Evolutionary conservation across 2,113 vertebrate genomes (phyloP), one percentile per base, ranked within the genome.

Genomic region (Anoplopoma fimbria): DNA sequence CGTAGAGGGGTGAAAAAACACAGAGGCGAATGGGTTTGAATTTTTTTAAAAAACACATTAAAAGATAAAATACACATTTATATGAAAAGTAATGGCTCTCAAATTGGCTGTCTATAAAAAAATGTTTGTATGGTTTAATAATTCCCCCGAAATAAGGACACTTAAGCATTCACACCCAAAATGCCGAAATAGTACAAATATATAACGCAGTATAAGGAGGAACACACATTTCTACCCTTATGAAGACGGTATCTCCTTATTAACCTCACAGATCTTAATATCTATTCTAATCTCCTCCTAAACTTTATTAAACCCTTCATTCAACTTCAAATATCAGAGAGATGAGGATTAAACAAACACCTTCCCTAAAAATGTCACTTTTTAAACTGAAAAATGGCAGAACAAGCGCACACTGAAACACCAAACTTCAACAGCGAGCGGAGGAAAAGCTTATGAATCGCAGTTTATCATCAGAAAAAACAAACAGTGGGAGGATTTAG

Each of bases 401-500:
- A 15, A 23, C 3, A 45, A 67, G 51, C 0, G 0, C 10, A 58
- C 15, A 40, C 31, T 34, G 3, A 79, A 36, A 75, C 25, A 23
- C 47, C 15, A 69, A 25, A 69, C 15, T 25, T 61, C 60, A 42
- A 27, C 55, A 38, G 57, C n/a, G 33, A 45, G 76, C 38, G 31
- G 31, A 61, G 12, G 21, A 71, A 47, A 67, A 31, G 57, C 64
- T 19, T n/a, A 29, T 62, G n/a, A 31, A 31, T 81, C 57, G 49
- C 45, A 36, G 64, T 83, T 89, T 65, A 82, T 91, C 88, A 87
- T 57, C 64, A 72, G 49, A 79, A 77, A n/a, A 82, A 76, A 83
- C 82, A 81, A 84, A 80, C 80, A 65, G 76, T 21, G 63, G 75
- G 38, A 19, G 75, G 82, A 85, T 79, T 83, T 68, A 85, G 62